Evolutionary conservation across 2,113 vertebrate species (phyloP).

Genomic region (Cochlearius cochlearius): DNA sequence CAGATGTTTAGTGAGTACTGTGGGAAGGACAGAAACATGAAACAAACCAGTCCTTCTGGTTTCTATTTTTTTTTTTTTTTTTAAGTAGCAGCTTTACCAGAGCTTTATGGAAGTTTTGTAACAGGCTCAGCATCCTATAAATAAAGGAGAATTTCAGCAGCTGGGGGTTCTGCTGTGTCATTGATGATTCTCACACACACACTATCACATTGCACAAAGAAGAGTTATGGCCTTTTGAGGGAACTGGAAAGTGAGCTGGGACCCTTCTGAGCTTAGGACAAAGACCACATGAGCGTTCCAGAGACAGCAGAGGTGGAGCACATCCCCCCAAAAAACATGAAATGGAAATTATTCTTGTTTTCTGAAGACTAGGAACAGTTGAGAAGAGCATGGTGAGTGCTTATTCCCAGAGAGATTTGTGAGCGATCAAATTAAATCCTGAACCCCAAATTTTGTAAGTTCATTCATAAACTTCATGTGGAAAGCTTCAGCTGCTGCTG

Average conservation of each 20-base stretch:
- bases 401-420: not conserved
- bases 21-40: not conserved
- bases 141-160: not conserved
- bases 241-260: not conserved
- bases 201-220: not conserved
- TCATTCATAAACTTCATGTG: not conserved
- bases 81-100: not conserved
- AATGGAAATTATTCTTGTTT: not conserved
- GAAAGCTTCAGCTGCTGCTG: not conserved
- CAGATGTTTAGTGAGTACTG: not conserved
- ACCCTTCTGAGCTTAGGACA: not conserved
- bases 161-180: not conserved
- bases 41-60: not conserved
- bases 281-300: not conserved
- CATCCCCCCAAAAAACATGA: not conserved
- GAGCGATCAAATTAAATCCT: not conserved
- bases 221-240: not conserved
- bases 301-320: not conserved
- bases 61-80: not conserved
- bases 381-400: not conserved
- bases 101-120: not conserved
- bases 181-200: not conserved
- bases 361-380: not conserved
- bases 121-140: not conserved
- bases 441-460: not conserved